Evolutionary conservation across 1,140 invertebrate species (phyloP).

Genomic region (Hylaeus volcanicus): DNA sequence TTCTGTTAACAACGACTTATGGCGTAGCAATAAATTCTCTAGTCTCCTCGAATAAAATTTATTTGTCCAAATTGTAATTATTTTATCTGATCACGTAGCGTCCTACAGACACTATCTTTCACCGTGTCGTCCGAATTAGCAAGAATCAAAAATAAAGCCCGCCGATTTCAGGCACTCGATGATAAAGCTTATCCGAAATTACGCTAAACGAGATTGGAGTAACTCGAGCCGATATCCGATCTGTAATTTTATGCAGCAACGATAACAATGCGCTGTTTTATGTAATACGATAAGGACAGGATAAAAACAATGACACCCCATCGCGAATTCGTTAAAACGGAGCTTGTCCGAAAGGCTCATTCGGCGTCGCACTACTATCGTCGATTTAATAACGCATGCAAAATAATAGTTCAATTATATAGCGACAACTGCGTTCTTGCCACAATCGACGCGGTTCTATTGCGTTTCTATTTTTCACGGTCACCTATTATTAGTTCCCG

Average conservation of each 20-base stretch:
- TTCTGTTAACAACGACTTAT: no score
- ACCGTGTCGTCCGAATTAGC: no score
- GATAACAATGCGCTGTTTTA: background rate
- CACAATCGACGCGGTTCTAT: background rate
- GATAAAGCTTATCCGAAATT: background rate
- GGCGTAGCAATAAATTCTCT: no score
- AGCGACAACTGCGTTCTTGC: background rate
- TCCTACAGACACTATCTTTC: no score
- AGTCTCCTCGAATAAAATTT: no score
- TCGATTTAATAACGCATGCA: no score
- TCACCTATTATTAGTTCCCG: background rate
- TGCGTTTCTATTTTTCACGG: background rate
- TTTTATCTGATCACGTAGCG: no score
- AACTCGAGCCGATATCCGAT: background rate
- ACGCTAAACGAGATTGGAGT: background rate
- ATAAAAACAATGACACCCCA: background rate
- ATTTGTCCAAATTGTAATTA: no score
- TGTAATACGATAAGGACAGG: constrained; percentile 5
- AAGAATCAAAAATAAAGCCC: no score
- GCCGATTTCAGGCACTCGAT: background rate
- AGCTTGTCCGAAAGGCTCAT: background rate
- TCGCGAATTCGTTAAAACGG: background rate
- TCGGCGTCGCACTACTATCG: background rate
- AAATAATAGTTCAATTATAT: no score
- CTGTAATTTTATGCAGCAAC: background rate